Conservation (phyloP, 37 sponge, comb jelly and placozoan species). For the Mnemiopsis leidyi region DNA sequence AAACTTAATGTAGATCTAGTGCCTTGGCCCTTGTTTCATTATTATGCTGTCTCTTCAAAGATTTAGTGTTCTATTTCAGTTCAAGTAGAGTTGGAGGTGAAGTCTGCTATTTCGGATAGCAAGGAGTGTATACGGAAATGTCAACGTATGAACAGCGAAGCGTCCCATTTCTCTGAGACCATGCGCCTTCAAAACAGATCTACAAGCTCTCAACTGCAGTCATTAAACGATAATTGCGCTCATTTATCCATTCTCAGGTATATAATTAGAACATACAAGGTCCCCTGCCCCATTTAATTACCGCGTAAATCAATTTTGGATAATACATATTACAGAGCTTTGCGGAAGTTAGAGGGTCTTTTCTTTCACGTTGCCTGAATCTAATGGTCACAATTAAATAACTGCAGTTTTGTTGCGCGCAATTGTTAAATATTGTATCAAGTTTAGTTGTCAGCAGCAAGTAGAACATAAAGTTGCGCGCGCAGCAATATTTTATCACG, state of each 20-base stretch:
- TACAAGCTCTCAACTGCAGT: constrained; percentile 6
- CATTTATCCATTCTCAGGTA: constrained; percentile 45
- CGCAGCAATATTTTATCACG: neutral
- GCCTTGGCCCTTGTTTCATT: no score
- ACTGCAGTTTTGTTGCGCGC: neutral
- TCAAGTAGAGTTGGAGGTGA: constrained; percentile 22
- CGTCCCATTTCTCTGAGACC: constrained; percentile 32
- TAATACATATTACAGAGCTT: neutral
- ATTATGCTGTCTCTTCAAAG: no score
- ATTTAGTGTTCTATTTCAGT: constrained; percentile 2
- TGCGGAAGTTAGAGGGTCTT: neutral
- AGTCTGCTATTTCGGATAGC: constrained; percentile 26
- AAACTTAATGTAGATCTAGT: no score
- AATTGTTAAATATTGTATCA: neutral
- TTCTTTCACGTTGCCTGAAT: no score
- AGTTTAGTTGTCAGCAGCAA: neutral
- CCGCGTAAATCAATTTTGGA: neutral
- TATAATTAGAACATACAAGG: neutral
- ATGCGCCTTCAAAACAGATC: neutral
- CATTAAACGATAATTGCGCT: constrained; percentile 46
- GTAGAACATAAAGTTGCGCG: constrained; percentile 5
- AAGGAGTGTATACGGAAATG: constrained; percentile 53
- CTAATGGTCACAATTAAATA: neutral
- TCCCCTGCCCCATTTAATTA: neutral
- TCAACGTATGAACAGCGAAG: constrained; percentile 35